Percentiles rank a stretch among this genome's conserved stretches.
Conservation (phyloP, 2,113 vertebrate genomes). For the Leptodactylus fuscus region DNA sequence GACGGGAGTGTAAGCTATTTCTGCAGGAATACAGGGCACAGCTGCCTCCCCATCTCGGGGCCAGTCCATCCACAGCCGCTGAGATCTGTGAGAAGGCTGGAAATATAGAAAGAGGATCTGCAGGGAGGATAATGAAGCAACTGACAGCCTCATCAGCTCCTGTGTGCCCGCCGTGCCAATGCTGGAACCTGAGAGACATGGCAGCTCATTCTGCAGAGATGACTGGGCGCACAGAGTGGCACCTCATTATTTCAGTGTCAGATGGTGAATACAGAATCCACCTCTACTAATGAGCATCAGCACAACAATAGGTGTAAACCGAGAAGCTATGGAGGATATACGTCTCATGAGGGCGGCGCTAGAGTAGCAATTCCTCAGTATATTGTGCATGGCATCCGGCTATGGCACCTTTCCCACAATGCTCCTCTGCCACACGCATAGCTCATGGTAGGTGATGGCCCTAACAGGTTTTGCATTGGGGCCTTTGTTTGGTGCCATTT, state of each 20-base stretch:
- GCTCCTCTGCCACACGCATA: too few relatives aligned
- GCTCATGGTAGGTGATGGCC: neutral
- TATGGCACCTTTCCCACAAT: too few relatives aligned
- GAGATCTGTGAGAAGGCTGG: slow-evolving; percentile 1
- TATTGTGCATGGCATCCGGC: too few relatives aligned
- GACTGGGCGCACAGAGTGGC: neutral
- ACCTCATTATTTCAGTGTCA: slow-evolving; percentile 25
- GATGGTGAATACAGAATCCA: neutral
- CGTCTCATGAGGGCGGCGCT: too few relatives aligned
- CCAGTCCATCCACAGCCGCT: slow-evolving; percentile 20
- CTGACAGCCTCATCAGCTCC: slow-evolving; percentile 10
- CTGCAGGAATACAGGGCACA: slow-evolving; percentile 31
- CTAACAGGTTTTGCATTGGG: neutral
- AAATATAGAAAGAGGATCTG: slow-evolving; percentile 34
- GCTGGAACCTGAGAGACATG: slow-evolving; percentile 8
- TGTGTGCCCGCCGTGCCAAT: neutral
- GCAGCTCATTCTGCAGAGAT: slow-evolving; percentile 16
- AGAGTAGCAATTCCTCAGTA: too few relatives aligned
- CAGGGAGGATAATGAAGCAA: slow-evolving; percentile 36
- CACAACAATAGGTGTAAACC: neutral
- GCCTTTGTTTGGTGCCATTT: neutral
- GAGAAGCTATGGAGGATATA: neutral
- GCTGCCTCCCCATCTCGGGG: slow-evolving; percentile 47
- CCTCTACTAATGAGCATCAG: neutral
- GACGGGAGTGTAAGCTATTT: slow-evolving; percentile 21